Base-by-base conservation (phyloP, 2,888 invertebrate genomes). In the Oxytorus armatus region DNA sequence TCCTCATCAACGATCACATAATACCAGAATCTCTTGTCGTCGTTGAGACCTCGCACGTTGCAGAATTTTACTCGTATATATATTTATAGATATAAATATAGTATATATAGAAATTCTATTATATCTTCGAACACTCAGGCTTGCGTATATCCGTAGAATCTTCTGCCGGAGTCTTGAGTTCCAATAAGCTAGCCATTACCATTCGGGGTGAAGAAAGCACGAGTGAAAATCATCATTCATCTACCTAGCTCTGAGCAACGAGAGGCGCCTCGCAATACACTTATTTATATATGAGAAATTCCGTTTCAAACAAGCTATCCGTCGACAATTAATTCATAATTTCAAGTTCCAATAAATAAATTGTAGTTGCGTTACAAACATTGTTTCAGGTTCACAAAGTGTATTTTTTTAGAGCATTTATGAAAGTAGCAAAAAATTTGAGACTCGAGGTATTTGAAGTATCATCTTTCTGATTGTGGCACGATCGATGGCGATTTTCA, bases 1-100 rank as follows among this genome's bases (percentile, higher is more conserved):
- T 76, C 47, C 66, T 76, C 76, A 68, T 68, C 68, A 36, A 59
- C 53, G 69, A 49, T 79, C 79, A 14, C 70, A 66, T 66, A 70
- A 79, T 66, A 65, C 36, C 51, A 47, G 49, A 29, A 23, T 36
- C 10, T 14, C 42, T 29, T 29, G 36, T 25, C 59, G 25, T 39
- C 51, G 25, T 57, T 14, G 14, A 23, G 51, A 65, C 16, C 39
- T 61, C 63, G 53, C 59, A 36, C 36, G 65, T 63, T 53, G 57
- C 59, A 75, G 33, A 51, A 36, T 33, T 70, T 49, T 14, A 36
- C 70, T 25, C 16, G 14, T 3, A 51, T 16, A 21, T 36, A 36
- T 39, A 21, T n/a, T 7, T 36, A 18, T 36, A 21, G 3, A 16
- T 3, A 14, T 8, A 8, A 4, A 11, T 10, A 23, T n/a, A 1